Percentiles rank a stretch among this genome's conserved stretches.
These are phyloP conservation scores for Smithornis capensis DNA, from an alignment of 2,113 vertebrate genomes.

Conservation along the genomic window DNA sequence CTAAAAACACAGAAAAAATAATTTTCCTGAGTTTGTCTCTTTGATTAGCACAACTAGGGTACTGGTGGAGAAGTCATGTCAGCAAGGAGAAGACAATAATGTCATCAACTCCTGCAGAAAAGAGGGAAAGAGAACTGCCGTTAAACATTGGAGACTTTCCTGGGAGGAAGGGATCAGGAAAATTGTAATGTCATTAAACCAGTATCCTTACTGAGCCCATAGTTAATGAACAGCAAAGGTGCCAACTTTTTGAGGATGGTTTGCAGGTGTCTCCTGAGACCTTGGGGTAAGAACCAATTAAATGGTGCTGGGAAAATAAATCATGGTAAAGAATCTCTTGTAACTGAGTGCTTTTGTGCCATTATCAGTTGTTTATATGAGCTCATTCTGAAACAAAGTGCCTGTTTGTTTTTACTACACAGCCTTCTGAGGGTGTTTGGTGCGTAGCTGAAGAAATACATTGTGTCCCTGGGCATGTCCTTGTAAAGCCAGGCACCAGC, in stretches of 20 bases:
- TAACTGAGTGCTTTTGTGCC: background rate
- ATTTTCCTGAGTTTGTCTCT: background rate
- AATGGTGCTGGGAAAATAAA: background rate
- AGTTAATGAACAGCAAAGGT: background rate
- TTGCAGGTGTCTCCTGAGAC: slow-evolving; percentile 3
- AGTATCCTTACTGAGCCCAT: accelerated
- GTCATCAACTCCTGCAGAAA: background rate
- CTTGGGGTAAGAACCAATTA: background rate
- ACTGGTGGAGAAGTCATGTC: background rate
- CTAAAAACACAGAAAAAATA: background rate
- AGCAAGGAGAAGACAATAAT: background rate
- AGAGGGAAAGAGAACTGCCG: background rate
- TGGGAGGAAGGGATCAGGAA: background rate
- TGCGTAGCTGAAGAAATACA: background rate
- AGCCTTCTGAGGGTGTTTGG: background rate
- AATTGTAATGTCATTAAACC: background rate
- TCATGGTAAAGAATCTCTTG: background rate
- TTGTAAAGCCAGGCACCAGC: background rate
- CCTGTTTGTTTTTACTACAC: background rate
- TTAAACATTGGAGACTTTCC: background rate
- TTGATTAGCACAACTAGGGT: background rate
- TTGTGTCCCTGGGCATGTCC: background rate
- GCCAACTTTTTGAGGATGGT: background rate
- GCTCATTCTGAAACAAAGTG: slow-evolving; percentile 5
- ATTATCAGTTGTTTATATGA: slow-evolving; percentile 26